phyloP scores from a whole-genome alignment of 2,113 vertebrate species.

The Clarias magur region DNA sequence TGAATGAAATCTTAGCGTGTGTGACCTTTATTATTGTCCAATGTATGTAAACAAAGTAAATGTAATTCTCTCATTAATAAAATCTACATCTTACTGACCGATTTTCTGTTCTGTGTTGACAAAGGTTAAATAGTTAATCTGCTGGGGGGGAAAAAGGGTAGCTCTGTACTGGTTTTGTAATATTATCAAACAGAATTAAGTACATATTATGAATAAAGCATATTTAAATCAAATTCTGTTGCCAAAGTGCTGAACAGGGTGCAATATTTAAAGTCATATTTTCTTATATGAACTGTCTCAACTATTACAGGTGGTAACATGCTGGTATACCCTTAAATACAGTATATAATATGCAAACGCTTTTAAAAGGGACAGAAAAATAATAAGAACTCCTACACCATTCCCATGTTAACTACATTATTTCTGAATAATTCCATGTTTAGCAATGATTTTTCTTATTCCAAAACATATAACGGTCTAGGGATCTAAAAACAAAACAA shows the following conservation, averaged over 20 bases:
- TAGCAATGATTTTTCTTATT: background rate
- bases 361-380: background rate
- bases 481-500: background rate
- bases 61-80: background rate
- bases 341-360: background rate
- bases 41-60: too few relatives aligned
- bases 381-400: background rate
- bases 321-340: background rate
- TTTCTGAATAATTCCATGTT: background rate
- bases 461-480: slow-evolving; percentile 7
- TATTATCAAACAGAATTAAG: background rate
- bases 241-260: background rate
- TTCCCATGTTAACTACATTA: background rate
- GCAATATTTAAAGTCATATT: background rate
- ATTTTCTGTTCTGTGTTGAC: background rate
- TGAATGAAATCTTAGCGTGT: too few relatives aligned
- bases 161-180: background rate
- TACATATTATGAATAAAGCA: too few relatives aligned
- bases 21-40: too few relatives aligned
- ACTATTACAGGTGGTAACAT: background rate
- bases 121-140: background rate
- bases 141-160: background rate
- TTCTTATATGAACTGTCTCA: background rate
- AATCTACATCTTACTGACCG: background rate
- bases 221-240: background rate